Conservation (phyloP, 53 echinoderm and acorn worm species). For the Antedon mediterranea region DNA sequence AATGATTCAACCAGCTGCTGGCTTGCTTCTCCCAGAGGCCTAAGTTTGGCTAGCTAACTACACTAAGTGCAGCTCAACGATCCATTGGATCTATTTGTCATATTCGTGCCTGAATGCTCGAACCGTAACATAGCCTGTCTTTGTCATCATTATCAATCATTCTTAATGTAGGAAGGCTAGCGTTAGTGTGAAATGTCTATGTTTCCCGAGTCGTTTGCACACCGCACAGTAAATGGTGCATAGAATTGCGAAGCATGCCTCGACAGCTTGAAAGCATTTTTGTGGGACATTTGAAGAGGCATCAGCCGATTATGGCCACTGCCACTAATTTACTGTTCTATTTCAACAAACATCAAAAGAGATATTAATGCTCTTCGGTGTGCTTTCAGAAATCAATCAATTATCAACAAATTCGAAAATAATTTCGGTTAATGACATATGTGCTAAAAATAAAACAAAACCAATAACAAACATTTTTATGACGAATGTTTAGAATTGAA, state of each 20-base stretch:
- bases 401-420: background rate
- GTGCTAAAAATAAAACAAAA: no score
- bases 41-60: background rate
- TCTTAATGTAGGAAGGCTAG: background rate
- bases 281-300: background rate
- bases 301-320: background rate
- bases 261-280: background rate
- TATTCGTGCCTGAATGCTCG: background rate
- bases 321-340: background rate
- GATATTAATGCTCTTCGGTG: background rate
- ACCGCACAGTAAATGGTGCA: background rate
- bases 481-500: no score
- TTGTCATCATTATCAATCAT: conserved; percentile 1
- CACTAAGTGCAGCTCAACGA: background rate
- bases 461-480: no score
- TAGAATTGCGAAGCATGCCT: background rate
- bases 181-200: background rate
- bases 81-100: background rate
- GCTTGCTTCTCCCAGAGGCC: background rate
- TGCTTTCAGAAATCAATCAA: background rate
- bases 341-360: background rate
- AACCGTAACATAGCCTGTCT: background rate
- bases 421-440: no score
- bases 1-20: background rate
- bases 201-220: background rate